Percentiles rank a stretch among this genome's conserved stretches.
phyloP scores from a whole-genome alignment of 2,888 invertebrate genomes.

The Aporophyla lueneburgensis region DNA sequence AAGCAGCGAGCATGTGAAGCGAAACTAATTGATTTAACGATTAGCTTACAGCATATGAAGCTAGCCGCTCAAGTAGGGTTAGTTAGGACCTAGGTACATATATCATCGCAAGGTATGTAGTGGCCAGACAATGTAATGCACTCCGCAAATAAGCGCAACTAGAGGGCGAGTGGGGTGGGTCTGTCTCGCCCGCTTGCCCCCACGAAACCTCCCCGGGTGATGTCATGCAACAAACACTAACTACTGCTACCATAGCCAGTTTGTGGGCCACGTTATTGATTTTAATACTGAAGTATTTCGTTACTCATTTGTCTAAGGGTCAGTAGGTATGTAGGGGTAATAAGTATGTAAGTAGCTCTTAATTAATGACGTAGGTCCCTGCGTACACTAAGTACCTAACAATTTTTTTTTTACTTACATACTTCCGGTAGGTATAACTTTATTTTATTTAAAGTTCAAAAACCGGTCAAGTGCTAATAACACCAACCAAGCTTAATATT shows the following conservation, averaged over 20 bases:
- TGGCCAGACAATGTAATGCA: constrained; percentile 60
- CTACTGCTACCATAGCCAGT: constrained; percentile 33
- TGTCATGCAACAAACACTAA: constrained; percentile 60
- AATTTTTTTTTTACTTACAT: neutral
- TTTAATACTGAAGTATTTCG: constrained; percentile 32
- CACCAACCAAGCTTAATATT: constrained; percentile 27
- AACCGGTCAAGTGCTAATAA: constrained; percentile 52
- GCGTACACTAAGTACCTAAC: neutral
- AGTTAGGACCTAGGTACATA: neutral
- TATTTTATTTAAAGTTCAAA: constrained; percentile 42
- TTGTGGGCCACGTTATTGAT: constrained; percentile 57
- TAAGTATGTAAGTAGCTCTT: neutral
- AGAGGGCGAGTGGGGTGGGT: constrained; percentile 36
- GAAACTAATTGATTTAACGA: constrained; percentile 17
- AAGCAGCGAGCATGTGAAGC: neutral
- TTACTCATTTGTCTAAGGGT: constrained; percentile 12
- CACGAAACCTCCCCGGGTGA: constrained; percentile 45
- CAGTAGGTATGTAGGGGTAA: neutral
- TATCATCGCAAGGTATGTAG: constrained; percentile 11
- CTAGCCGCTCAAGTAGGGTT: neutral
- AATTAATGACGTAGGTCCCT: neutral
- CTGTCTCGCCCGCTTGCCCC: constrained; percentile 49
- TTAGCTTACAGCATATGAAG: constrained; percentile 12
- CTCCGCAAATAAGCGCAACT: constrained; percentile 57
- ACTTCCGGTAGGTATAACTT: neutral